Conservation (phyloP, 2,797 vertebrate species). For the Siniperca undulata region DNA sequence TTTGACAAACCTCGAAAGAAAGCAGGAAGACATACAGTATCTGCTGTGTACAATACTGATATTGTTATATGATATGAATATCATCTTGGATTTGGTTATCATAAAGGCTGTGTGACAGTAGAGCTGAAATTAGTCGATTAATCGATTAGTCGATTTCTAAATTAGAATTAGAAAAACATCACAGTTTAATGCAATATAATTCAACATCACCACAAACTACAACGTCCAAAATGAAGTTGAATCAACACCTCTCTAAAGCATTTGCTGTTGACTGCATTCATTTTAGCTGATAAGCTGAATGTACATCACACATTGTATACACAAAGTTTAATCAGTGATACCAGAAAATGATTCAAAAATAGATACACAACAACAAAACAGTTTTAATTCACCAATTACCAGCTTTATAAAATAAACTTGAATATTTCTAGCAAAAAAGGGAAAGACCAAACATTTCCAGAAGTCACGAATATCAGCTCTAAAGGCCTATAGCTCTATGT, state of each 20-base stretch:
- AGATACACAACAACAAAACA: not conserved
- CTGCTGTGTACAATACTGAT: not conserved
- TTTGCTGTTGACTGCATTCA: not conserved
- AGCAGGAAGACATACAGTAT: not conserved
- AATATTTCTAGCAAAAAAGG: not conserved
- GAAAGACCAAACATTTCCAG: slow-evolving; percentile 1
- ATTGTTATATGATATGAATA: not conserved
- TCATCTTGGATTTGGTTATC: not conserved
- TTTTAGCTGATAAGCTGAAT: not conserved
- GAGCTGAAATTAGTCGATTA: not conserved
- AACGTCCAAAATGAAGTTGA: not conserved
- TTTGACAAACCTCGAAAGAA: not conserved
- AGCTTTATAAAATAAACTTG: not conserved
- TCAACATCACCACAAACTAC: not conserved
- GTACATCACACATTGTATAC: not conserved
- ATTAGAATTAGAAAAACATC: not conserved
- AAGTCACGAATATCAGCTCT: slow-evolving; percentile 19
- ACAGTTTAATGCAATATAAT: not conserved
- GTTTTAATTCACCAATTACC: too few relatives aligned
- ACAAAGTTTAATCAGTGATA: not conserved
- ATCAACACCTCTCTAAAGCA: not conserved
- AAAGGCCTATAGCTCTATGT: slow-evolving; percentile 30
- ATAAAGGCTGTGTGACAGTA: not conserved
- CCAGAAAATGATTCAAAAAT: not conserved
- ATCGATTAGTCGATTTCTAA: not conserved